phyloP scores from a whole-genome alignment of 2,888 invertebrate genomes.

The Zygogramma bicolorata region DNA sequence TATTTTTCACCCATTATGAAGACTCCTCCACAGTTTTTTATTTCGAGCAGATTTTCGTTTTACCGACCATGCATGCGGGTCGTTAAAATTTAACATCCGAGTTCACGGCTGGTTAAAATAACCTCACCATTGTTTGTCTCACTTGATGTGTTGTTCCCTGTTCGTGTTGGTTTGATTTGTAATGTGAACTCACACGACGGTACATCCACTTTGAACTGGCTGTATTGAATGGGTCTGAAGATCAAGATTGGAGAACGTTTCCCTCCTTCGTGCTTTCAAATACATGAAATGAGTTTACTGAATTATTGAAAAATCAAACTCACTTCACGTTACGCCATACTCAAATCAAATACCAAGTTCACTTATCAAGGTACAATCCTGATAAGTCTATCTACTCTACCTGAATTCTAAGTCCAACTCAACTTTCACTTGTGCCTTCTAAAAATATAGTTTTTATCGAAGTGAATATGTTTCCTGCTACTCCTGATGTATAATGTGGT shows the following conservation, averaged over 20 bases:
- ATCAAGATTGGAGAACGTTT: not conserved
- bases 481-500: too few species aligned
- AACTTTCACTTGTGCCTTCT: too few species aligned
- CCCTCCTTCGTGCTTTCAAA: not conserved
- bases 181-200: not conserved
- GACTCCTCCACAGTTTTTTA: not conserved
- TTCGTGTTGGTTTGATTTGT: not conserved
- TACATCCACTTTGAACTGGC: not conserved
- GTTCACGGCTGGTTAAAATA: conserved; percentile 37
- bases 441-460: too few species aligned
- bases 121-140: conserved; percentile 32
- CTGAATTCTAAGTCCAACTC: too few species aligned
- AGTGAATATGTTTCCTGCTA: too few species aligned
- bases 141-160: conserved; percentile 24
- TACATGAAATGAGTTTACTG: too few species aligned
- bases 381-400: too few species aligned
- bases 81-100: conserved; percentile 40
- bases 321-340: too few species aligned
- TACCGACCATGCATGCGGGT: conserved; percentile 37
- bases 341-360: too few species aligned
- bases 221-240: not conserved
- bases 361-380: too few species aligned
- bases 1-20: not conserved
- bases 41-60: conserved; percentile 8
- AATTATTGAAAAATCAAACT: too few species aligned